phyloP scores from a whole-genome alignment of 2,797 vertebrate species.

The Lutra lutra region DNA sequence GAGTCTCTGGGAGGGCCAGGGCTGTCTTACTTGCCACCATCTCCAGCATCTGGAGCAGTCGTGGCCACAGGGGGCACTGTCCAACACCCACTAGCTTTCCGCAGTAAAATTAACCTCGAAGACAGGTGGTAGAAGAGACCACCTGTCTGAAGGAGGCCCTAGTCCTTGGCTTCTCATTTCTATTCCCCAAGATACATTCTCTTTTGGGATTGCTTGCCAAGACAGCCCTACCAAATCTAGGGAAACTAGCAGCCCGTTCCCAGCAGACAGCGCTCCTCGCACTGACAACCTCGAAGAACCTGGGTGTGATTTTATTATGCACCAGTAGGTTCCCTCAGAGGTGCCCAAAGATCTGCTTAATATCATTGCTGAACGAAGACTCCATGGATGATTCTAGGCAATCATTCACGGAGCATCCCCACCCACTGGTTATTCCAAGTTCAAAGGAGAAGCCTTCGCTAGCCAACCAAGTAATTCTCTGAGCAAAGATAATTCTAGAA shows the following conservation, averaged over 20 bases:
- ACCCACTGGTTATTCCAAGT: conserved; percentile 30
- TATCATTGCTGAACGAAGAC: fast-evolving
- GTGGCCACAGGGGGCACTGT: neutral
- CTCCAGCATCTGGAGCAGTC: neutral
- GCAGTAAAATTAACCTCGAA: neutral
- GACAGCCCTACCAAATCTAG: neutral
- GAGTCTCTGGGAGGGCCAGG: neutral
- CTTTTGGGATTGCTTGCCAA: neutral
- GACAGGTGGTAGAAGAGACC: neutral
- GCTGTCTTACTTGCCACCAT: neutral
- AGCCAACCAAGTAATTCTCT: conserved; percentile 75
- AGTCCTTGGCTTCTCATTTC: neutral
- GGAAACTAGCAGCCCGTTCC: neutral
- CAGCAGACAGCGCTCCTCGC: neutral
- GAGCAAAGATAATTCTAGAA: conserved; percentile 76
- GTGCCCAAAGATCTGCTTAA: neutral
- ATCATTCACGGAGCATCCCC: neutral
- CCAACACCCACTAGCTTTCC: neutral
- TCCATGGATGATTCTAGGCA: neutral
- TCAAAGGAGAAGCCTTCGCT: conserved; percentile 62
- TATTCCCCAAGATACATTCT: neutral
- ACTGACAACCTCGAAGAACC: neutral
- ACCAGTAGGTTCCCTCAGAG: neutral
- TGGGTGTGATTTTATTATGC: neutral
- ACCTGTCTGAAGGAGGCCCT: neutral